Conservation (phyloP, 2,888 invertebrate species). For the Drosophila tanythrix region DNA sequence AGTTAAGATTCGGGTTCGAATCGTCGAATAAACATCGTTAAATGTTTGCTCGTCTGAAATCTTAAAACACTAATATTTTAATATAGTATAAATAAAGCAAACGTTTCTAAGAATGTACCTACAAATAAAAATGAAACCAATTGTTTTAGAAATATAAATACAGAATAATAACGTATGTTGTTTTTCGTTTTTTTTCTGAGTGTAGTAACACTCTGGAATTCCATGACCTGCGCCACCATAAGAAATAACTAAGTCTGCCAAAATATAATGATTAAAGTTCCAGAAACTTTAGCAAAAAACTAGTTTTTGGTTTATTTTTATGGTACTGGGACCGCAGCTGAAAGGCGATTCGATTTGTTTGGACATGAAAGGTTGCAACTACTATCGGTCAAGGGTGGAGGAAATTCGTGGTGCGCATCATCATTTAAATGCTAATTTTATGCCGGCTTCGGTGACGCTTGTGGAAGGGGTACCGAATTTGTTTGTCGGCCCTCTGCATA, state of each 20-base stretch:
- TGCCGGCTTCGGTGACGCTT: constrained; percentile 2
- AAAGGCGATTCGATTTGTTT: not conserved
- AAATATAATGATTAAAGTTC: not conserved
- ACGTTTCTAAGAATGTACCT: no score
- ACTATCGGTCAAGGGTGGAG: not conserved
- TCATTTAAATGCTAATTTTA: constrained; percentile 50
- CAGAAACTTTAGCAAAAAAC: not conserved
- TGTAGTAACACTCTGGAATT: not conserved
- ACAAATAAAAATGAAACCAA: no score
- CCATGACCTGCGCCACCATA: not conserved
- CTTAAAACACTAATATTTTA: not conserved
- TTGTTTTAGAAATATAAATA: not conserved
- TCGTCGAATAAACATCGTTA: not conserved
- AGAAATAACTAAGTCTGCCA: not conserved
- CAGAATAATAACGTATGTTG: not conserved
- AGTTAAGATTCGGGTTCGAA: not conserved
- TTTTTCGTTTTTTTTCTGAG: not conserved
- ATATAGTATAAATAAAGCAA: not conserved
- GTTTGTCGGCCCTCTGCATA: constrained; percentile 19
- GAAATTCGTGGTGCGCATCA: constrained; percentile 6
- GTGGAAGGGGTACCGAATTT: not conserved
- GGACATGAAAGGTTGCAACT: not conserved
- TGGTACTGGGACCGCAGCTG: not conserved
- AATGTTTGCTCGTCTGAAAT: not conserved
- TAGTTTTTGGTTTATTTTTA: not conserved